Evolutionary conservation across 2,113 vertebrate genomes (phyloP).

Genomic region (Pungitius pungitius): DNA sequence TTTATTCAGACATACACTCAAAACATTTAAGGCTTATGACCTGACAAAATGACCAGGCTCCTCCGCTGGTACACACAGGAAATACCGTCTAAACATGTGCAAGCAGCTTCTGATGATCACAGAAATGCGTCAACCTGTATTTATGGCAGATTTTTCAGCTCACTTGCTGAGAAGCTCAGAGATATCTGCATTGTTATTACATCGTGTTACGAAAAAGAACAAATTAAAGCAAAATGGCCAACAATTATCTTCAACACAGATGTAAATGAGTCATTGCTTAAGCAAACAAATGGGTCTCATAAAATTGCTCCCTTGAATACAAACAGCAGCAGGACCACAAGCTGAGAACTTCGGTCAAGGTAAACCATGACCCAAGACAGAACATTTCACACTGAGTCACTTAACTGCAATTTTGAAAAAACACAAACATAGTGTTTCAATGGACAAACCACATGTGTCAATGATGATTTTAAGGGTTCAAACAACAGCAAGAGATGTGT

Average conservation of each 20-base stretch:
- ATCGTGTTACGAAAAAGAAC: constrained; percentile 28
- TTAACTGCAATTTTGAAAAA: constrained; percentile 33
- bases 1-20: too few species aligned
- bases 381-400: constrained; percentile 47
- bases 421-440: constrained; percentile 35
- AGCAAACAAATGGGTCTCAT: constrained; percentile 69
- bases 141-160: not conserved
- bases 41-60: too few species aligned
- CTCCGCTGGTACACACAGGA: too few species aligned
- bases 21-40: too few species aligned
- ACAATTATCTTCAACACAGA: constrained; percentile 24
- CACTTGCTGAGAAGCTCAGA: constrained; percentile 6
- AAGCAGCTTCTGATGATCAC: too few species aligned
- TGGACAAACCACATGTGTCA: constrained; percentile 33
- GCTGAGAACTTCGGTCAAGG: constrained; percentile 26
- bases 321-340: constrained; percentile 64
- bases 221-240: constrained; percentile 52
- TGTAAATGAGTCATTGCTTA: constrained; percentile 52
- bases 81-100: too few species aligned
- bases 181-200: constrained; percentile 35
- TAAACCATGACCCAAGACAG: constrained; percentile 67
- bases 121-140: too few species aligned
- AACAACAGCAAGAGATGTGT: constrained; percentile 27
- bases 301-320: constrained; percentile 44
- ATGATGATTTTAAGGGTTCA: constrained; percentile 11